Percentiles rank a stretch among this genome's conserved stretches.
phyloP scores from a whole-genome alignment of 2,113 vertebrate genomes.

The Larimichthys polyactis region DNA sequence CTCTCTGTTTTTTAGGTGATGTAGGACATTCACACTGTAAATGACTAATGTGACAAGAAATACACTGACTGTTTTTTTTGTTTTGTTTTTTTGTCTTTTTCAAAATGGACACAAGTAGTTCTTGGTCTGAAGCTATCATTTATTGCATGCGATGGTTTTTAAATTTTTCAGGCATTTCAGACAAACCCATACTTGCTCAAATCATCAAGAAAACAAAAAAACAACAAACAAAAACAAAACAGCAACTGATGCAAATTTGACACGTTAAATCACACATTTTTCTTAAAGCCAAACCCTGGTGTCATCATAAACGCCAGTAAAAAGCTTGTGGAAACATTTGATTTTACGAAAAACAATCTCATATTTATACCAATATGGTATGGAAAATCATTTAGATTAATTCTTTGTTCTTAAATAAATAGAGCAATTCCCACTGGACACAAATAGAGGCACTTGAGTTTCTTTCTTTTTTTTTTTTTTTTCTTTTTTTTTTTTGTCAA shows the following conservation, averaged over 20 bases:
- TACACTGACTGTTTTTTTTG: conserved; percentile 24
- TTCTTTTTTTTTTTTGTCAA: conserved; percentile 67
- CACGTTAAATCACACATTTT: conserved; percentile 73
- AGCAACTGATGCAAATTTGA: conserved; percentile 72
- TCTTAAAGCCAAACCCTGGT: conserved; percentile 82
- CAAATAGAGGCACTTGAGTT: conserved; percentile 86
- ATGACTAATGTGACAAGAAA: conserved; percentile 51
- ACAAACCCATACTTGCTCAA: conserved; percentile 66
- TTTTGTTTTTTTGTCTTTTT: conserved; percentile 37
- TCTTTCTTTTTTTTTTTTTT: conserved; percentile 48
- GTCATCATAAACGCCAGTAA: conserved; percentile 81
- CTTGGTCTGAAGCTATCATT: conserved; percentile 74
- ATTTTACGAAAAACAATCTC: conserved; percentile 84
- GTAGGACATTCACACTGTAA: conserved; percentile 43
- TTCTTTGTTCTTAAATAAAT: conserved; percentile 86
- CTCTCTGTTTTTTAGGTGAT: conserved; percentile 36
- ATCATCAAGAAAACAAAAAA: conserved; percentile 62
- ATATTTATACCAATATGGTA: conserved; percentile 90
- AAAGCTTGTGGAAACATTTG: conserved; percentile 85
- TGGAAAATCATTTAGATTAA: conserved; percentile 86
- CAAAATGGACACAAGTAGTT: conserved; percentile 63
- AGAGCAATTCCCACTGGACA: conserved; percentile 85
- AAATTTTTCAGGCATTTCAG: conserved; percentile 69
- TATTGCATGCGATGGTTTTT: conserved; percentile 80
- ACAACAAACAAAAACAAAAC: conserved; percentile 46